Evolutionary conservation across 2,888 invertebrate species (phyloP).

Genomic region (Cheilosia impressa): DNA sequence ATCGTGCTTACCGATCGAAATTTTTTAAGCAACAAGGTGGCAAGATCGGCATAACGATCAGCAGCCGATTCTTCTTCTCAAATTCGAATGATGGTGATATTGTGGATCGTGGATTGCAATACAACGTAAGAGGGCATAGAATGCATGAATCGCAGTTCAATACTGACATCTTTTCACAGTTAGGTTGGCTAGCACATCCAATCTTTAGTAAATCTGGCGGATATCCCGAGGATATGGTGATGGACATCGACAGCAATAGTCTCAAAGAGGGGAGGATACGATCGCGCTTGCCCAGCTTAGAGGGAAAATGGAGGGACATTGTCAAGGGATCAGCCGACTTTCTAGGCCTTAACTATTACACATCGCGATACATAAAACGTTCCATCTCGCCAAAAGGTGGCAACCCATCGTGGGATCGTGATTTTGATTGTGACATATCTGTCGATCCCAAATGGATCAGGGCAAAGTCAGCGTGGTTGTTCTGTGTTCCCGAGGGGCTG

Average conservation of each 20-base stretch:
- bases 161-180: slow-evolving; percentile 71
- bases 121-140: slow-evolving; percentile 74
- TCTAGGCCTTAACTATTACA: slow-evolving; percentile 80
- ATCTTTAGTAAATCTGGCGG: slow-evolving; percentile 79
- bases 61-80: slow-evolving; percentile 78
- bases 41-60: slow-evolving; percentile 79
- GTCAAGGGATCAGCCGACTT: slow-evolving; percentile 79
- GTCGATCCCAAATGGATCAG: slow-evolving; percentile 78
- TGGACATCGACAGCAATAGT: slow-evolving; percentile 79
- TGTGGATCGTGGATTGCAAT: slow-evolving; percentile 79
- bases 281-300: slow-evolving; percentile 78
- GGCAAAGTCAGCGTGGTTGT: slow-evolving; percentile 79
- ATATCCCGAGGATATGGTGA: slow-evolving; percentile 80
- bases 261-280: slow-evolving; percentile 78
- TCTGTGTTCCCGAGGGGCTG: slow-evolving; percentile 77
- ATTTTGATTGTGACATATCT: slow-evolving; percentile 79
- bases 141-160: not conserved
- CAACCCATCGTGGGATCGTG: slow-evolving; percentile 85
- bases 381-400: slow-evolving; percentile 77
- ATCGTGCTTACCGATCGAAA: slow-evolving; percentile 82
- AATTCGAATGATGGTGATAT: slow-evolving; percentile 74
- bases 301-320: slow-evolving; percentile 72
- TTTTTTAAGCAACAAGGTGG: slow-evolving; percentile 81
- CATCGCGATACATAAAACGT: slow-evolving; percentile 77
- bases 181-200: slow-evolving; percentile 82